Evolutionary conservation across 1,140 invertebrate genomes (phyloP).

Genomic region (Drosophila orosa): DNA sequence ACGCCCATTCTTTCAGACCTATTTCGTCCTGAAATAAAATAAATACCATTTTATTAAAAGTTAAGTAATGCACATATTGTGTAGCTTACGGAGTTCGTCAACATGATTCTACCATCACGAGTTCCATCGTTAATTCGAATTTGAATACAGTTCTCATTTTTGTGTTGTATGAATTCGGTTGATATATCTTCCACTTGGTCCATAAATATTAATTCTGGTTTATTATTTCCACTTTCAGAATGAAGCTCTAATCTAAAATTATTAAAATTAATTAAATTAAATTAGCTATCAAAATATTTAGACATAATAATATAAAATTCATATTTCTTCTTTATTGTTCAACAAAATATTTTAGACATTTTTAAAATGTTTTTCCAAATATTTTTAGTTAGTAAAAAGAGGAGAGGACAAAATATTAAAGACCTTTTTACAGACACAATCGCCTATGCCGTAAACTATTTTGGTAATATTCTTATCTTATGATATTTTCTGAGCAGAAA

Average conservation of each 20-base stretch:
- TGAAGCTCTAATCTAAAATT: slow-evolving; percentile 92
- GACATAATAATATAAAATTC: too few species aligned
- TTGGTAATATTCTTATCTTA: too few species aligned
- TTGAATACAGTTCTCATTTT: slow-evolving; percentile 97
- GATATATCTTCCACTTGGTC: slow-evolving; percentile 96
- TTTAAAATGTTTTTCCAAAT: too few species aligned
- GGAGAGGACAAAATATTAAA: too few species aligned
- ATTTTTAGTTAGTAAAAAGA: too few species aligned
- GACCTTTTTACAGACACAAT: too few species aligned
- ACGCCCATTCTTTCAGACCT: slow-evolving; percentile 97
- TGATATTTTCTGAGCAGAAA: too few species aligned
- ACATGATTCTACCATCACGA: slow-evolving; percentile 94
- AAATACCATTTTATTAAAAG: background rate
- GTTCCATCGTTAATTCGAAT: slow-evolving; percentile 88
- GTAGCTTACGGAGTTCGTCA: slow-evolving; percentile 93
- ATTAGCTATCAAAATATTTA: background rate
- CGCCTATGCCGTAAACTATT: too few species aligned
- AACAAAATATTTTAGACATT: too few species aligned
- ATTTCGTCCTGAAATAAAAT: slow-evolving; percentile 92
- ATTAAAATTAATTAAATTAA: background rate
- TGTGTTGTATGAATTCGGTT: slow-evolving; percentile 93
- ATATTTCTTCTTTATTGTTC: too few species aligned
- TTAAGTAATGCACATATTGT: background rate
- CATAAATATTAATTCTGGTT: slow-evolving; percentile 97
- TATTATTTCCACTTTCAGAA: slow-evolving; percentile 94